Evolutionary conservation across 2,113 vertebrate species (phyloP), one percentile per base, ranked within the genome.

Genomic region (Lanius ludovicianus): DNA sequence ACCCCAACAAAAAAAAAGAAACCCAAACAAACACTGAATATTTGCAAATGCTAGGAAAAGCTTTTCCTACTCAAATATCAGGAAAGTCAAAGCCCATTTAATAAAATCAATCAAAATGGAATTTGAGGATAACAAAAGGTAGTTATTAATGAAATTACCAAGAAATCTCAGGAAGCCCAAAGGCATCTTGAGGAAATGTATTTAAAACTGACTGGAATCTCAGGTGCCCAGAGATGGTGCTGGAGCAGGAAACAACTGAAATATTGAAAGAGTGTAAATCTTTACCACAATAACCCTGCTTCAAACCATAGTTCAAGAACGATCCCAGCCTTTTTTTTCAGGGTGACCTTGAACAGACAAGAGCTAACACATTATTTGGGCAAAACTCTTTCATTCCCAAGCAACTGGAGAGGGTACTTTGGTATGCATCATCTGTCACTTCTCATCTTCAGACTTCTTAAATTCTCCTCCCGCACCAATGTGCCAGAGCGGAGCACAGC

Each of bases 41-140:
- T 55, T 69, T 84, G 56, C 39, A 89, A 89, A 78, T 68, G 21
- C 24, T 78, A 82, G 14, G 41, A 82, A 57, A 52, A 73, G 25
- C 4, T 77, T 75, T 53, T 83, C 60, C 57, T 39, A 35, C 15
- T 94, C 37, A 82, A 89, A 84, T 63, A 84, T 33, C 39, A 81
- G 69, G 20, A 78, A 89, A 96, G 13, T 64, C 78, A 76, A 93
- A 83, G 70, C 19, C 18, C 12, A 56, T 90, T 95, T 84, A 82
- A 91, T 84, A 65, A 89, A 90, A 41, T 82, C 68, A 90, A 73
- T 91, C 44, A 90, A 84, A 92, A 96, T 88, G 8, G 89, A 95
- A 84, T 89, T 49, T 91, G 28, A 15, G 27, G 41, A 64, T 57
- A 86, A 81, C 46, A 73, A 89, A 52, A 4, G 2, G 47, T 37